phyloP scores from a whole-genome alignment of 2,888 invertebrate genomes.

The Alcis repandata region DNA sequence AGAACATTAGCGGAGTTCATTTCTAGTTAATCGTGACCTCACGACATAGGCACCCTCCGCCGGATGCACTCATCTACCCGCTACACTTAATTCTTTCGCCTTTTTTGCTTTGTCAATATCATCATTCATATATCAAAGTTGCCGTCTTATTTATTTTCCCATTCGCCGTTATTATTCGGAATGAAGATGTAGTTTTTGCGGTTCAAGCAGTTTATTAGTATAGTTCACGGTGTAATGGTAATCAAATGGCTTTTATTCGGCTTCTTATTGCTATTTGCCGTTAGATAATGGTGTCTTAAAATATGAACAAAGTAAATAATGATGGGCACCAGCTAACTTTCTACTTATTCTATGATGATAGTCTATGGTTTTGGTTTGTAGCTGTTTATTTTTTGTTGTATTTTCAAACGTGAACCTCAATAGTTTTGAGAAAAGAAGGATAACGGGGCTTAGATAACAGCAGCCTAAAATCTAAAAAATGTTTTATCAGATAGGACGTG shows the following conservation, averaged over 20 bases:
- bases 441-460: conserved; percentile 1
- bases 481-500: conserved; percentile 5
- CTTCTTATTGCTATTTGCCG: conserved; percentile 64
- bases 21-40: conserved; percentile 45
- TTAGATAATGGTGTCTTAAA: conserved; percentile 60
- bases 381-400: conserved; percentile 11
- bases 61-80: conserved; percentile 64
- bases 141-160: conserved; percentile 75
- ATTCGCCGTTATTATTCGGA: conserved; percentile 71
- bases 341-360: conserved; percentile 22
- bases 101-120: conserved; percentile 64
- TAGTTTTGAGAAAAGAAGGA: background rate
- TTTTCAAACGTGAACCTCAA: background rate
- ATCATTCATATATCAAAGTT: conserved; percentile 73
- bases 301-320: conserved; percentile 54
- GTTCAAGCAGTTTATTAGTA: conserved; percentile 69
- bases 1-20: conserved; percentile 37
- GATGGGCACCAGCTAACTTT: conserved; percentile 40
- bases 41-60: conserved; percentile 45
- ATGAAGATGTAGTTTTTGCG: conserved; percentile 78
- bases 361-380: conserved; percentile 21
- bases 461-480: background rate
- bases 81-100: conserved; percentile 56
- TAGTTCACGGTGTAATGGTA: conserved; percentile 69
- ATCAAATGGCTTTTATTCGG: conserved; percentile 67